Evolutionary conservation across 2,888 invertebrate species (phyloP).

Genomic region (Leptura quadrifasciata): DNA sequence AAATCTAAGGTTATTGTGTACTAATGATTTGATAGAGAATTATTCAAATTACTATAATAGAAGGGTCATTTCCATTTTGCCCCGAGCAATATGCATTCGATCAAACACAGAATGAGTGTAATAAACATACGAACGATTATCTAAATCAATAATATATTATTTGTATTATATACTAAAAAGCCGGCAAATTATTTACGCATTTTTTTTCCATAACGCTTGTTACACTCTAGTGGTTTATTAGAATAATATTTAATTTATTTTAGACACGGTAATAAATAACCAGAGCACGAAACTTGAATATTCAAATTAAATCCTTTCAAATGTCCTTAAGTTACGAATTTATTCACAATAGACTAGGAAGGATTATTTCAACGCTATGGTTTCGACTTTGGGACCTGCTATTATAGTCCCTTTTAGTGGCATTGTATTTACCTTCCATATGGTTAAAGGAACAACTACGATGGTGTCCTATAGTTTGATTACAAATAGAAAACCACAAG

Average conservation of each 20-base stretch:
- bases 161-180: neutral
- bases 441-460: too few relatives aligned
- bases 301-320: slow-evolving; percentile 1
- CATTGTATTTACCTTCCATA: too few relatives aligned
- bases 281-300: neutral
- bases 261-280: slow-evolving; percentile 4
- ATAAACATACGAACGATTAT: too few relatives aligned
- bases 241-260: neutral
- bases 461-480: too few relatives aligned
- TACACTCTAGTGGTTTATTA: neutral
- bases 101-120: too few relatives aligned
- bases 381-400: neutral
- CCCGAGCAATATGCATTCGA: neutral
- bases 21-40: too few relatives aligned
- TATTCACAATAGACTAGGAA: neutral
- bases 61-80: neutral
- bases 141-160: neutral
- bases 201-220: neutral
- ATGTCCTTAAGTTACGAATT: neutral
- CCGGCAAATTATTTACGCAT: neutral
- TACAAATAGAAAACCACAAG: too few relatives aligned
- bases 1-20: too few relatives aligned
- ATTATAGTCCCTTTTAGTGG: too few relatives aligned
- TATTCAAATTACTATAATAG: too few relatives aligned
- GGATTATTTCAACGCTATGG: neutral